These are phyloP conservation scores for Antheraea yamamai DNA, from an alignment of 2,888 invertebrate genomes.

Conservation along the genomic window DNA sequence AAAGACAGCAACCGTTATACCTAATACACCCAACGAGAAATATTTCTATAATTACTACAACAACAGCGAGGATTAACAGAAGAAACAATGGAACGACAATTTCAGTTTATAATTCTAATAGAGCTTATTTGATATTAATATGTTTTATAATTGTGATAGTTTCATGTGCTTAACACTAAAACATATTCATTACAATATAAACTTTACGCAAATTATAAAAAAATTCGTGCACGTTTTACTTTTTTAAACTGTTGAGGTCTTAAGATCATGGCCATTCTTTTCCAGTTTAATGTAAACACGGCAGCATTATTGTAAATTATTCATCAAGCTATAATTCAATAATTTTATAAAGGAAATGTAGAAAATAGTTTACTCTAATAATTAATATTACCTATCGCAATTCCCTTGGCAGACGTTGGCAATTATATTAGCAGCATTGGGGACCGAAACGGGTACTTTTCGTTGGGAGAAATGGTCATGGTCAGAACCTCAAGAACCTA, in stretches of 20 bases:
- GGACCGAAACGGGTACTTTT: slow-evolving; percentile 22
- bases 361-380: not conserved
- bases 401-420: slow-evolving; percentile 33
- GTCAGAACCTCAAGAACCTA: slow-evolving; percentile 35
- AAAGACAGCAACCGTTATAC: slow-evolving; percentile 4
- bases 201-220: too few species aligned
- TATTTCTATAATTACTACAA: not conserved
- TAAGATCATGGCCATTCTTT: not conserved
- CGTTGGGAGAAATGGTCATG: slow-evolving; percentile 46
- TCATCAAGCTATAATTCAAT: not conserved
- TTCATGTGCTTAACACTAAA: not conserved
- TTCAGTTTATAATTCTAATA: not conserved
- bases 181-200: not conserved
- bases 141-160: not conserved
- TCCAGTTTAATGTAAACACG: not conserved
- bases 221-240: too few species aligned
- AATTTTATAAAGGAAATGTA: not conserved
- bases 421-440: slow-evolving; percentile 26
- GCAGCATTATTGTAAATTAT: not conserved
- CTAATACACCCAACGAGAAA: not conserved
- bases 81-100: not conserved
- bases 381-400: not conserved
- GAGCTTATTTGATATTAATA: not conserved
- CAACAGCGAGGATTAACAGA: not conserved
- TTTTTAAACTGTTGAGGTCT: not conserved